phyloP scores from a whole-genome alignment of 2,888 invertebrate species.

The Augochlorella aurata region DNA sequence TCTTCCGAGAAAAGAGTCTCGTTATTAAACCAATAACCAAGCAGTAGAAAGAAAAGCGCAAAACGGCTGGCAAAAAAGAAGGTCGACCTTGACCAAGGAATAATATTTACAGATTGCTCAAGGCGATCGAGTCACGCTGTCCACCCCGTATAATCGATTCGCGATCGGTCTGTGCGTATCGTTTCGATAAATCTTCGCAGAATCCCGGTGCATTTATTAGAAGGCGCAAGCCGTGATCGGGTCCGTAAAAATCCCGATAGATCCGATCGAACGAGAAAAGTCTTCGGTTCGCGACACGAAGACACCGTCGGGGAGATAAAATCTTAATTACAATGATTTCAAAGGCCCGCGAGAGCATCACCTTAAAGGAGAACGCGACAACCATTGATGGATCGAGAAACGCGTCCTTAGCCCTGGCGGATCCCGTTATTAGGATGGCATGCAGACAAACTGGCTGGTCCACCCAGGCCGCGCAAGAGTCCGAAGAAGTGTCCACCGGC shows the following conservation, averaged over 20 bases:
- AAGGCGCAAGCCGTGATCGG: neutral
- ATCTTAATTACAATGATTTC: slow-evolving; percentile 32
- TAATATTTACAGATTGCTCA: neutral
- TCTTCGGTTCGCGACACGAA: neutral
- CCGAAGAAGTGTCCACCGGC: slow-evolving; percentile 39
- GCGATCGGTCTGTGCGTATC: neutral
- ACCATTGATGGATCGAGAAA: slow-evolving; percentile 58
- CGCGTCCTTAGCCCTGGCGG: slow-evolving; percentile 66
- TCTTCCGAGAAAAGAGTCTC: too few relatives aligned
- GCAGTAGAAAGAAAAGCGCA: neutral
- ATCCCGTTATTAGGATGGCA: slow-evolving; percentile 74
- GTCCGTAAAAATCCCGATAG: neutral
- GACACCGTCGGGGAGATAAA: neutral
- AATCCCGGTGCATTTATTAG: neutral
- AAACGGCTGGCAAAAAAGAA: neutral
- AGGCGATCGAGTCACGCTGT: neutral
- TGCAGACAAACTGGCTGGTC: slow-evolving; percentile 64
- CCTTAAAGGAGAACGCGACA: slow-evolving; percentile 34
- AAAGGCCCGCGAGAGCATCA: slow-evolving; percentile 2
- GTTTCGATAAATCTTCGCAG: neutral
- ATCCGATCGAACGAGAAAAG: neutral
- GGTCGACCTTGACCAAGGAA: neutral
- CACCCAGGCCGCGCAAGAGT: slow-evolving; percentile 28
- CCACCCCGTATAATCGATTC: neutral
- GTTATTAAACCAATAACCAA: too few relatives aligned